phyloP scores from a whole-genome alignment of 1,140 invertebrate genomes.

The Eubasilissa regina region DNA sequence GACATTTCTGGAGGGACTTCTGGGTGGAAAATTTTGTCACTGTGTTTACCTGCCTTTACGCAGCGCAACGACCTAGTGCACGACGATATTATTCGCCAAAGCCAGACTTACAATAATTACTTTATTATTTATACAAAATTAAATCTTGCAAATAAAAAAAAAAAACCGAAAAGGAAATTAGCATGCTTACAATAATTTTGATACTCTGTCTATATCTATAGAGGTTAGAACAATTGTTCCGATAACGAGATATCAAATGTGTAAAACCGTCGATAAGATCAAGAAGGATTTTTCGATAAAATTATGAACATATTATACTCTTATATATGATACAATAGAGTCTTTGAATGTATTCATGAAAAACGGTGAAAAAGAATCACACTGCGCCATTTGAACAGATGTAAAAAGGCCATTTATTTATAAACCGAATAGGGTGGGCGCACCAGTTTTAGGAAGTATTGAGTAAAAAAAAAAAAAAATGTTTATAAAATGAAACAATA shows the following conservation, averaged over 20 bases:
- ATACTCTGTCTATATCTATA: no score
- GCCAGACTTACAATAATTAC: no score
- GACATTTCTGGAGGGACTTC: not conserved
- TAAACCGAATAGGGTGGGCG: not conserved
- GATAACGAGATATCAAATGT: not conserved
- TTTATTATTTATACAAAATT: no score
- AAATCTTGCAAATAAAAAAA: no score
- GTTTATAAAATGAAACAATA: no score
- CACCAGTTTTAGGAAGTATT: not conserved
- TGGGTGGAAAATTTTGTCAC: not conserved
- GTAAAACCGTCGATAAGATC: conserved; percentile 1
- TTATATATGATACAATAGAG: no score
- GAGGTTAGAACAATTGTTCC: no score
- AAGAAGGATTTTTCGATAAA: not conserved
- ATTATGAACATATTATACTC: not conserved
- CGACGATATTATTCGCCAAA: no score
- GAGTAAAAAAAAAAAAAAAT: no score
- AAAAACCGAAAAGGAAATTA: no score
- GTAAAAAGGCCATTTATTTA: conserved; percentile 44
- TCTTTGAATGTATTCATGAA: not conserved
- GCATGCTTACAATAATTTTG: no score
- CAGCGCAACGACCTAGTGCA: no score
- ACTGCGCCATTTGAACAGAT: conserved; percentile 55
- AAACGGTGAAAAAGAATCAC: conserved; percentile 2
- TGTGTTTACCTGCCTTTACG: not conserved